Conservation (phyloP, 2,113 vertebrate species). For the Rhipidura dahli region DNA sequence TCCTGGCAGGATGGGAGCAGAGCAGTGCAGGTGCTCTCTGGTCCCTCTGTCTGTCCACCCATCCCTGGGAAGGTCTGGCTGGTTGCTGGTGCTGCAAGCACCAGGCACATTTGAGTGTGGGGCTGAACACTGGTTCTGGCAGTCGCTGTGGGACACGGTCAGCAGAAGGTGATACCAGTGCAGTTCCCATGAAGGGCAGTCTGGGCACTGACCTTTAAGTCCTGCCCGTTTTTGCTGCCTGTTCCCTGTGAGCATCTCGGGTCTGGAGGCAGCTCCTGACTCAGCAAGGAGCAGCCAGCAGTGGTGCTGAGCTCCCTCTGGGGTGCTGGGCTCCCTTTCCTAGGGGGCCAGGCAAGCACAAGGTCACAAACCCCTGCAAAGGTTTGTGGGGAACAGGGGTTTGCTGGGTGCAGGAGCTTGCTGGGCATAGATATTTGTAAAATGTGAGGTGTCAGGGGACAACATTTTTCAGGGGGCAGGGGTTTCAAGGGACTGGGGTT, state of each 20-base stretch:
- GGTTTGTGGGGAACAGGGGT: neutral
- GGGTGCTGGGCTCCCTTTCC: neutral
- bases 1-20: neutral
- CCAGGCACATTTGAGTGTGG: neutral
- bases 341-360: neutral
- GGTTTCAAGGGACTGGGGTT: neutral
- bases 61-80: neutral
- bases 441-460: neutral
- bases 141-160: neutral
- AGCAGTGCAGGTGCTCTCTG: neutral
- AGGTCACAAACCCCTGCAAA: neutral
- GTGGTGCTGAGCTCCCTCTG: neutral
- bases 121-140: neutral
- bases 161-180: neutral
- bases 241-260: fast-evolving
- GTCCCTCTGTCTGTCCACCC: neutral
- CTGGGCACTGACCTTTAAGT: neutral
- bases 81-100: neutral
- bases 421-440: neutral
- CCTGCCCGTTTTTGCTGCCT: neutral
- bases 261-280: neutral
- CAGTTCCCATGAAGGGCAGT: neutral
- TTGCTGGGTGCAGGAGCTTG: neutral
- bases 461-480: neutral
- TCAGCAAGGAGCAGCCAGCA: neutral